phyloP scores from a whole-genome alignment of 2,888 invertebrate species.

The Cryptocephalus primarius region DNA sequence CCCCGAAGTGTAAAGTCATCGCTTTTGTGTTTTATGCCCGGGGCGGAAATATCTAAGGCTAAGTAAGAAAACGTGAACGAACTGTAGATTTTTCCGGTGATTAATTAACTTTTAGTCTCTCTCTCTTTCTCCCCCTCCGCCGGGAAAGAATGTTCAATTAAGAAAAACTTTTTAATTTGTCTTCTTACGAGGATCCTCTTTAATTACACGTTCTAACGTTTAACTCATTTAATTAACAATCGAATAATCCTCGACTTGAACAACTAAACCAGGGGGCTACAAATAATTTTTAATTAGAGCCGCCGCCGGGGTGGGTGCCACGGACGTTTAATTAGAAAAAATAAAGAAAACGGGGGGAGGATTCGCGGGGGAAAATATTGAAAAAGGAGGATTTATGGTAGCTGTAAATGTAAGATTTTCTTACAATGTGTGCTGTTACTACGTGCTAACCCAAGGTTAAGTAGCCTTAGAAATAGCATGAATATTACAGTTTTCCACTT shows the following conservation, averaged over 20 bases:
- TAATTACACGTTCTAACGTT: constrained; percentile 21
- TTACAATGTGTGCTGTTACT: too few relatives aligned
- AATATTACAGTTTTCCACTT: too few relatives aligned
- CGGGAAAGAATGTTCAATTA: constrained; percentile 26
- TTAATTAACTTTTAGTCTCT: constrained; percentile 24
- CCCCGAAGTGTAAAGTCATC: too few relatives aligned
- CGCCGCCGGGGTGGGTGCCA: too few relatives aligned
- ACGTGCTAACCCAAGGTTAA: too few relatives aligned
- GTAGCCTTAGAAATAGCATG: too few relatives aligned
- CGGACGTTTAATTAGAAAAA: too few relatives aligned
- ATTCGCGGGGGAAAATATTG: too few relatives aligned
- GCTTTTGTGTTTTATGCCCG: too few relatives aligned
- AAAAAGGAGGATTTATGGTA: too few relatives aligned
- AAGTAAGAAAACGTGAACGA: constrained; percentile 15
- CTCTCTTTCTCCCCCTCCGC: constrained; percentile 13
- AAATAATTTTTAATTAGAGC: constrained; percentile 15
- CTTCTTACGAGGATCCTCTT: constrained; percentile 16
- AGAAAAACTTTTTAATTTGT: constrained; percentile 26
- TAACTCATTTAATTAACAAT: constrained; percentile 18
- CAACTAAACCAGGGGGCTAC: constrained; percentile 6
- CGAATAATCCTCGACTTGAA: constrained; percentile 2
- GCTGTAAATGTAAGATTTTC: too few relatives aligned
- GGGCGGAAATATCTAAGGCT: constrained; percentile 1
- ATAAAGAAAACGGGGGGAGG: too few relatives aligned
- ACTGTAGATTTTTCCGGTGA: constrained; percentile 22